Conservation (phyloP, 2,797 vertebrate genomes). For the Aldrovandia affinis region DNA sequence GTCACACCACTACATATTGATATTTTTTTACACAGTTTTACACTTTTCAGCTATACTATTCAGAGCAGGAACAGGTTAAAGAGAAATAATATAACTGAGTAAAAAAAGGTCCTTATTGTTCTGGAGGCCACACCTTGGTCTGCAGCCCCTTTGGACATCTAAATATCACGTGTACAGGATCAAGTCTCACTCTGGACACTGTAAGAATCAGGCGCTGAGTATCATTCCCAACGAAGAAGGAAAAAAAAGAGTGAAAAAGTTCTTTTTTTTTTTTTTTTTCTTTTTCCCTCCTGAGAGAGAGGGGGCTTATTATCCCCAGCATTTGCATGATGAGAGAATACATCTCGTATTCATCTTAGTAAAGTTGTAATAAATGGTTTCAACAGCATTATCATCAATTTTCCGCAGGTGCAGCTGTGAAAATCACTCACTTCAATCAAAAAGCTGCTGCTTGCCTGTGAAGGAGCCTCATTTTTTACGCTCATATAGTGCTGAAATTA, state of each 20-base stretch:
- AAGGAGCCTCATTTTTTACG: conserved; percentile 84
- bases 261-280: conserved; percentile 56
- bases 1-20: too few species aligned
- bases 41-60: neutral
- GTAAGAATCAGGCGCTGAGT: conserved; percentile 48
- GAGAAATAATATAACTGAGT: neutral
- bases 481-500: conserved; percentile 59
- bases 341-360: conserved; percentile 74
- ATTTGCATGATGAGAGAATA: conserved; percentile 80
- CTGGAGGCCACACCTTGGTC: neutral
- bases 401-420: conserved; percentile 78
- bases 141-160: neutral
- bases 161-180: conserved; percentile 32
- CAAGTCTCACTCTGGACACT: conserved; percentile 49
- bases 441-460: conserved; percentile 75
- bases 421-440: conserved; percentile 83
- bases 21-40: too few species aligned
- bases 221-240: conserved; percentile 49
- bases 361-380: conserved; percentile 84
- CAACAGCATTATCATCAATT: conserved; percentile 83
- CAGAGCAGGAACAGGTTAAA: neutral
- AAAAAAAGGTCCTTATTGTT: neutral
- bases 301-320: conserved; percentile 79
- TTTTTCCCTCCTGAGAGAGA: conserved; percentile 78
- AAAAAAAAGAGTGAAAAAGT: conserved; percentile 58